phyloP scores from a whole-genome alignment of 2,888 invertebrate species.

The Eristalinus sepulchralis region DNA sequence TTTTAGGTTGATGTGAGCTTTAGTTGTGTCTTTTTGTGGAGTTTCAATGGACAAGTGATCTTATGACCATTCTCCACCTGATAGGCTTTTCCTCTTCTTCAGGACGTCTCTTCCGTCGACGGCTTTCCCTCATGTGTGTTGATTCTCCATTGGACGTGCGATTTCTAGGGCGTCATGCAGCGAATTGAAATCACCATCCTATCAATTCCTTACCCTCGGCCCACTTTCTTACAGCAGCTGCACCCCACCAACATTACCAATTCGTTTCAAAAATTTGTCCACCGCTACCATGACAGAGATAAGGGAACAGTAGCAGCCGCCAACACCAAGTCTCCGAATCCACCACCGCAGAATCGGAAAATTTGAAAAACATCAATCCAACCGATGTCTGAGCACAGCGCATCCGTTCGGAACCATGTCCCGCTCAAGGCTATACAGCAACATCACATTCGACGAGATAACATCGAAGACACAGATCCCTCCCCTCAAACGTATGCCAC shows the following conservation, averaged over 20 bases:
- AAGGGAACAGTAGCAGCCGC: background rate
- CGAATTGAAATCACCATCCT: too few relatives aligned
- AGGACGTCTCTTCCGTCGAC: too few relatives aligned
- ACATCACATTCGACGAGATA: constrained; percentile 46
- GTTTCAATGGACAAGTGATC: too few relatives aligned
- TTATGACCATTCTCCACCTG: too few relatives aligned
- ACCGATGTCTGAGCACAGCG: background rate
- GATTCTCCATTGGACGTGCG: too few relatives aligned
- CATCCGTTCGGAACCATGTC: constrained; percentile 27
- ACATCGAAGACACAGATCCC: constrained; percentile 36
- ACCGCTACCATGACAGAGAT: background rate
- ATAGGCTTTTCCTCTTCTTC: too few relatives aligned
- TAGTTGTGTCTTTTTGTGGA: too few relatives aligned
- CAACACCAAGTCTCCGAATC: background rate
- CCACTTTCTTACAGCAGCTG: background rate
- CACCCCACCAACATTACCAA: background rate
- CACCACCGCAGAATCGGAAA: background rate
- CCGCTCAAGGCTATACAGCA: constrained; percentile 49
- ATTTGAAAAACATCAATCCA: background rate
- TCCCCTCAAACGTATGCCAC: constrained; percentile 4
- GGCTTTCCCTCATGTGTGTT: too few relatives aligned
- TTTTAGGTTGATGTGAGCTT: too few relatives aligned
- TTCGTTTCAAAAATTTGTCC: background rate
- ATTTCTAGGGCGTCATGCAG: too few relatives aligned
- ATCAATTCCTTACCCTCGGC: too few relatives aligned